Evolutionary conservation across 1,140 invertebrate species (phyloP), one percentile per base, ranked within the genome.

Genomic region (Pollicipes pollicipes): DNA sequence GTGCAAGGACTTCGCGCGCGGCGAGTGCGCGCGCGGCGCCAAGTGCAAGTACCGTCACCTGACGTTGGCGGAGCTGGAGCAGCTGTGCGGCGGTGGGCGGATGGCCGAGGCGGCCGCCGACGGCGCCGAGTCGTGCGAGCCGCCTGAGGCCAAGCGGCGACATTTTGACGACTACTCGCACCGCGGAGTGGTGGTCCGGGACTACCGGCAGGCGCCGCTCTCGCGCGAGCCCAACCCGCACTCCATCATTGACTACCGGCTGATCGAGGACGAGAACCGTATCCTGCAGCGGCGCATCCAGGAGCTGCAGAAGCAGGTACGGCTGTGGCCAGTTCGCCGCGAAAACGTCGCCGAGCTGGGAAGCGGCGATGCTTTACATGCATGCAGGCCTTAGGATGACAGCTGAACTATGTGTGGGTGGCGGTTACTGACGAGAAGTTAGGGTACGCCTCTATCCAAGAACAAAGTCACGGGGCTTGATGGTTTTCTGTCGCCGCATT

Each of bases 1-100:
- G 64, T 90, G 89, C 76, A 89, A 90, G 77, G 88, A 91, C 77
- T 90, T 85, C 76, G 78, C 89, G 30, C 89, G 89, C 77, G 88
- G 88, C 3, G 84, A 85, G 69, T 91, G 89, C 76, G 78, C 79
- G 64, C 82, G 85, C 30, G 79, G 77, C 26, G 78, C 77, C 4
- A 78, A 81, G 71, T 85, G 83, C 76, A 83, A 83, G 73, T 83
- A 85, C 79, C 78, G 85, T 66, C 80, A 85, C 78, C 31, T 85
- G 73, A 78, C 80, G 75, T 73, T 72, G 32, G 67, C 72, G 30
- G 77, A 78, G 29, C 76, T 74, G 66, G 76, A 77, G 27, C 68
- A 75, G 64, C 74, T 69, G 66, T 66, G 45, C 24, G 21, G 45
- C 24, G 45, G 45, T 17, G 45, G 45, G 13, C 2, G 45, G 45